Evolutionary conservation across 2,797 vertebrate species (phyloP).

Genomic region (Cynodonichthys magdalenae): DNA sequence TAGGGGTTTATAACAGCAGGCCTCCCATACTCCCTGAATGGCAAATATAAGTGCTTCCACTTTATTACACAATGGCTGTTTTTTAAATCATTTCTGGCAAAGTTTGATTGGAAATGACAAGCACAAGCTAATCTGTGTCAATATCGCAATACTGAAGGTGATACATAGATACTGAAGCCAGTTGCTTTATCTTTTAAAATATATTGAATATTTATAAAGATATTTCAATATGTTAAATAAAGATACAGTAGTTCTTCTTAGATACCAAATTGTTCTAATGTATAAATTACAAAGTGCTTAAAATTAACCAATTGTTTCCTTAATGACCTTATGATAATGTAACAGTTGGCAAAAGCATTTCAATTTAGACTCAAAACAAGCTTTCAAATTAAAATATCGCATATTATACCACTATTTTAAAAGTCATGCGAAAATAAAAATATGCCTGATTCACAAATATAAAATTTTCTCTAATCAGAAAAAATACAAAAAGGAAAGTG

Average conservation of each 20-base stretch:
- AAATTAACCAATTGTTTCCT: no score
- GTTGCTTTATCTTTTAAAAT: no score
- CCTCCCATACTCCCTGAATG: conserved; percentile 74
- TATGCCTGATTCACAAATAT: conserved; percentile 18
- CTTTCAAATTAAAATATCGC: conserved; percentile 4
- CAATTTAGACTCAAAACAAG: conserved; percentile 1
- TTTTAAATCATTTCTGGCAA: conserved; percentile 60
- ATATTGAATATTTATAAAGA: no score
- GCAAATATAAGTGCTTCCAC: conserved; percentile 63
- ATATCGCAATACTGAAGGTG: conserved; percentile 4
- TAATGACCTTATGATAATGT: no score
- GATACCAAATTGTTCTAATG: no score
- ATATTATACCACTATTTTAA: conserved; percentile 9
- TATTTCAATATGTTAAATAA: no score
- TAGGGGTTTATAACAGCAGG: conserved; percentile 84
- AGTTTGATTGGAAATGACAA: conserved; percentile 64
- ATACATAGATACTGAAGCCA: not conserved
- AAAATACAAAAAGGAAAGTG: conserved; percentile 14
- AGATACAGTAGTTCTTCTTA: no score
- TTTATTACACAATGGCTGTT: conserved; percentile 63
- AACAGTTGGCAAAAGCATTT: no score
- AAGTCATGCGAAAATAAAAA: conserved; percentile 17
- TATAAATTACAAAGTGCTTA: no score
- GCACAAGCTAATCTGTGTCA: conserved; percentile 32
- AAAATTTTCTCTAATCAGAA: conserved; percentile 1